Percentiles rank a stretch among this genome's conserved stretches.
Evolutionary conservation across 92 coral and sea anemone genomes (phyloP).

Genomic region (Phymanthus crucifer): DNA sequence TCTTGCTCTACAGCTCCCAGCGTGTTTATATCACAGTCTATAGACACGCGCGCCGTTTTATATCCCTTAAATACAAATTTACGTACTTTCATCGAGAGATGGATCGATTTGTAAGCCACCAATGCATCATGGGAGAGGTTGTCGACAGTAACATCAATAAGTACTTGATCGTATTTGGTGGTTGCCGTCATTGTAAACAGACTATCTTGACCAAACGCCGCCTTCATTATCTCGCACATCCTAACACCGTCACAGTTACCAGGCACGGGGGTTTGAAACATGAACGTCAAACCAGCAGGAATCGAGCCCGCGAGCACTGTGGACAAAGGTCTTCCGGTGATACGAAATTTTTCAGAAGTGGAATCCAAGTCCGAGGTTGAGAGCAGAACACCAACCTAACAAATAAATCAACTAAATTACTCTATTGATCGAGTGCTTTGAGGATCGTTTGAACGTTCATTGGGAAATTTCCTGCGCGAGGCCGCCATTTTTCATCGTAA

Average conservation of each 20-base stretch:
- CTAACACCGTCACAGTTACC: conserved; percentile 45
- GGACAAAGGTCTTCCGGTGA: conserved; percentile 68
- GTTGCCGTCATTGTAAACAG: conserved; percentile 39
- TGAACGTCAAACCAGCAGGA: conserved; percentile 79
- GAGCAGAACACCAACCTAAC: conserved; percentile 79
- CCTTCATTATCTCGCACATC: conserved; percentile 68
- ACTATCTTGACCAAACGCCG: conserved; percentile 70
- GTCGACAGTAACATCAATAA: conserved; percentile 12
- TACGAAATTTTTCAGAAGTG: conserved; percentile 46
- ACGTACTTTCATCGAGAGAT: conserved; percentile 33
- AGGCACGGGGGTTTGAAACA: conserved; percentile 55
- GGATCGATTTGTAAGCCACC: conserved; percentile 22
- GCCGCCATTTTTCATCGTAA: too few relatives aligned
- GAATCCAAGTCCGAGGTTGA: conserved; percentile 60
- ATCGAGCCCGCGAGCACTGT: conserved; percentile 55
- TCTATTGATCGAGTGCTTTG: not conserved
- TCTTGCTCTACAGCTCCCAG: too few relatives aligned
- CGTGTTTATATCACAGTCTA: too few relatives aligned
- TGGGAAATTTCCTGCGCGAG: too few relatives aligned
- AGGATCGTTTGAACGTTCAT: too few relatives aligned
- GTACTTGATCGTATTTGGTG: conserved; percentile 23
- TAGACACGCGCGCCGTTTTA: too few relatives aligned
- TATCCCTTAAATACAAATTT: too few relatives aligned
- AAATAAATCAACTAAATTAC: not conserved
- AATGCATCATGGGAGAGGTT: conserved; percentile 36